Conservation (phyloP, 2,888 invertebrate species). For the Eretmocerus hayati region DNA sequence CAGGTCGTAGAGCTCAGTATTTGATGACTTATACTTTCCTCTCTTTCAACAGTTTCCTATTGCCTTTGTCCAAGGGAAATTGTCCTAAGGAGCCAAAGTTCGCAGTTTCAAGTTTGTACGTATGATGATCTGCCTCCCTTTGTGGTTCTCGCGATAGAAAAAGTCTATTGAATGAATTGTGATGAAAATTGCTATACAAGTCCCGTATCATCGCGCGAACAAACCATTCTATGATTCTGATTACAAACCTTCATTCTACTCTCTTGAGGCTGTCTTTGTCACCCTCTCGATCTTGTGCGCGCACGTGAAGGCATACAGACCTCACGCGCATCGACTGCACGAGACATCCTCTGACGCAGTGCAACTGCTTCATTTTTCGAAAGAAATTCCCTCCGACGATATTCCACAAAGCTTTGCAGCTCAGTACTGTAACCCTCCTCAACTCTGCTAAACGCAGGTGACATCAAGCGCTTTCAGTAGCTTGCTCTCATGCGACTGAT, state of each 20-base stretch:
- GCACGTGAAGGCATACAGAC: conserved; percentile 3
- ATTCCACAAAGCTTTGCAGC: not conserved
- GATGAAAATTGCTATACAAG: too few relatives aligned
- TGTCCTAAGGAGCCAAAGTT: too few relatives aligned
- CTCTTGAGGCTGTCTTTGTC: conserved; percentile 10
- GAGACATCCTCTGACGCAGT: conserved; percentile 19
- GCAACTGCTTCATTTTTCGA: conserved; percentile 15
- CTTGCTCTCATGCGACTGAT: not conserved
- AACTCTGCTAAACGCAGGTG: not conserved
- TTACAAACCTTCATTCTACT: conserved; percentile 14
- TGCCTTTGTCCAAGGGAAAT: too few relatives aligned
- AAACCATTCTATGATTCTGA: not conserved
- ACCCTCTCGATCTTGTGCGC: conserved; percentile 5
- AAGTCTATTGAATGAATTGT: too few relatives aligned
- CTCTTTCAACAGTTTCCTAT: too few relatives aligned
- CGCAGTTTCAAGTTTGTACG: too few relatives aligned
- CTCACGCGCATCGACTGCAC: conserved; percentile 10
- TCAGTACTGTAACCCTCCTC: not conserved
- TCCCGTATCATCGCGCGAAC: not conserved
- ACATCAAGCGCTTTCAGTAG: conserved; percentile 6
- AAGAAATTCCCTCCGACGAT: conserved; percentile 11
- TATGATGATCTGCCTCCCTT: too few relatives aligned
- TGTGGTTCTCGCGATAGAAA: too few relatives aligned
- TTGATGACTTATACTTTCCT: too few relatives aligned
- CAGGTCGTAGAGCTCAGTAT: too few relatives aligned